A percentile compares a stretch with the other conserved stretches of the same genome.
phyloP scores from a whole-genome alignment of 2,888 invertebrate genomes.

The Metopia argyrocephala region DNA sequence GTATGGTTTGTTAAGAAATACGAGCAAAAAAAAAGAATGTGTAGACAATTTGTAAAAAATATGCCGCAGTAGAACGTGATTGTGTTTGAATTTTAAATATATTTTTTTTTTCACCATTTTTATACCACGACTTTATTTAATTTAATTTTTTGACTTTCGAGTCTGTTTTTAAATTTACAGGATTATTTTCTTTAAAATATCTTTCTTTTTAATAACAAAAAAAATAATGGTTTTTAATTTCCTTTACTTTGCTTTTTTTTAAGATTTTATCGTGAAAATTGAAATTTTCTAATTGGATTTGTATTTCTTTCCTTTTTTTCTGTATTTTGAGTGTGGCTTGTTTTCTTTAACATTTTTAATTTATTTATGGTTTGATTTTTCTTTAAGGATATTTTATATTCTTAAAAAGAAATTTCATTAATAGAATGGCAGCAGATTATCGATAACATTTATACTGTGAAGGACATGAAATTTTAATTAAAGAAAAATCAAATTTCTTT shows the following conservation, averaged over 20 bases:
- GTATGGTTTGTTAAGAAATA: not conserved
- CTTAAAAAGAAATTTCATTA: no score
- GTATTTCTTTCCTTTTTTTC: no score
- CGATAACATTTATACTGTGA: no score
- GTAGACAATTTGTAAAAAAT: conserved; percentile 63
- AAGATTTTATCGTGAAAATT: not conserved
- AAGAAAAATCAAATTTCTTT: no score
- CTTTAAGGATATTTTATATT: no score
- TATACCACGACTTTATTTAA: not conserved
- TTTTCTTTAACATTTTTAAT: no score
- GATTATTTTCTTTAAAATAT: not conserved
- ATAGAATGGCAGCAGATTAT: no score
- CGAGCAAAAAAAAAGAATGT: not conserved
- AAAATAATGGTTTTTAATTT: not conserved
- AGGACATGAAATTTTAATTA: no score
- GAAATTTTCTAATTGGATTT: not conserved
- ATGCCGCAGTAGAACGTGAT: conserved; percentile 64
- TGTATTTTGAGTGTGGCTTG: no score
- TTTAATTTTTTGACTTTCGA: not conserved
- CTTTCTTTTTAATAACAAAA: not conserved
- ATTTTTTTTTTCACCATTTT: not conserved
- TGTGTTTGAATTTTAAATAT: conserved; percentile 50
- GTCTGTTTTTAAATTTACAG: not conserved
- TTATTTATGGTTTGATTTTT: no score
- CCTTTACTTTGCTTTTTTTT: not conserved